Conservation (phyloP, 2,888 invertebrate species). For the Heliconius charithonia region DNA sequence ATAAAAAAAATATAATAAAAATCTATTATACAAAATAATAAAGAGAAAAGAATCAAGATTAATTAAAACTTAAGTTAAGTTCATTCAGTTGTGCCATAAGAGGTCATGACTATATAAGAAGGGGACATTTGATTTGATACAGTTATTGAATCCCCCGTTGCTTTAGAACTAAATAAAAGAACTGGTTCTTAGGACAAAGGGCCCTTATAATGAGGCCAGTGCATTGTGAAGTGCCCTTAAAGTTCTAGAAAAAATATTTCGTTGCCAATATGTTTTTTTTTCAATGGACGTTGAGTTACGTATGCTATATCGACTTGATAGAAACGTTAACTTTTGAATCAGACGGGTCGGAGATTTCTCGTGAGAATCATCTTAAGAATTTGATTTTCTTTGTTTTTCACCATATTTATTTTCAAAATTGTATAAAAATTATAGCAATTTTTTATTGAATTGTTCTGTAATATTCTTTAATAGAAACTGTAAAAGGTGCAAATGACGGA, state of each 20-base stretch:
- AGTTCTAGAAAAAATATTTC: slow-evolving; percentile 67
- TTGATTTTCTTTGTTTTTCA: not conserved
- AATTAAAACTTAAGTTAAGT: slow-evolving; percentile 76
- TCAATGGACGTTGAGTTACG: slow-evolving; percentile 39
- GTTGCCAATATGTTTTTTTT: slow-evolving; percentile 73
- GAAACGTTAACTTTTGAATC: slow-evolving; percentile 2
- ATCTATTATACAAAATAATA: slow-evolving; percentile 40
- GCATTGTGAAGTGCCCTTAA: slow-evolving; percentile 79
- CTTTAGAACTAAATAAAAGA: slow-evolving; percentile 70
- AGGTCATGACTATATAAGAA: slow-evolving; percentile 76
- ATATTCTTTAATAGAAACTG: too few relatives aligned
- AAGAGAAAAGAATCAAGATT: slow-evolving; percentile 63
- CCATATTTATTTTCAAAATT: not conserved
- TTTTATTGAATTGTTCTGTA: too few relatives aligned
- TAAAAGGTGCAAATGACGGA: too few relatives aligned
- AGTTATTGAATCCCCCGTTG: slow-evolving; percentile 77
- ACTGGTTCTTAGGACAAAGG: slow-evolving; percentile 83
- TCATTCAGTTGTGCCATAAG: slow-evolving; percentile 60
- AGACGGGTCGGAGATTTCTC: slow-evolving; percentile 15
- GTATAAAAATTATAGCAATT: too few relatives aligned
- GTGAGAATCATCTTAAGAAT: slow-evolving; percentile 17
- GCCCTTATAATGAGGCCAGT: slow-evolving; percentile 82
- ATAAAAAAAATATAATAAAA: not conserved
- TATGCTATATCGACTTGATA: slow-evolving; percentile 11
- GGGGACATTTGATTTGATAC: slow-evolving; percentile 81